These are phyloP conservation scores for Iselma pallidipennis DNA, from an alignment of 2,888 invertebrate species.

Conservation along the genomic window DNA sequence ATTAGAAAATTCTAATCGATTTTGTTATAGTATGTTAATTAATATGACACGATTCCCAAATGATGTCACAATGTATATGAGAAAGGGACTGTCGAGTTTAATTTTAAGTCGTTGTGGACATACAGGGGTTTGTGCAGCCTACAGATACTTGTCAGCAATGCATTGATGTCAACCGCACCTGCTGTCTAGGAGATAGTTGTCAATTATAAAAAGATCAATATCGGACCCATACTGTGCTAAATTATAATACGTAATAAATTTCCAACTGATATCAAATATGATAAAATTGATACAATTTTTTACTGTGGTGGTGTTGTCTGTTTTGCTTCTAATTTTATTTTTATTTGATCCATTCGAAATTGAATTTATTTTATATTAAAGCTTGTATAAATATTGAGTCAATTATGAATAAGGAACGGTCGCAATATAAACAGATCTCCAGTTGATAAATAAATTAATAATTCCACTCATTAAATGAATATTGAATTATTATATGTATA, in stretches of 20 bases:
- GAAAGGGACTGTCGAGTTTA: conserved; percentile 33
- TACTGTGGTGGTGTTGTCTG: neutral
- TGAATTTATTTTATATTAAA: conserved; percentile 5
- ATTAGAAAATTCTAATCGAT: neutral
- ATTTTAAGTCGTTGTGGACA: conserved; percentile 36
- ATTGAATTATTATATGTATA: neutral
- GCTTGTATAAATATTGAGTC: neutral
- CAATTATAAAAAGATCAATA: conserved; percentile 40
- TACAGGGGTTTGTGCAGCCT: conserved; percentile 29
- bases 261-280: conserved; percentile 3
- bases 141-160: conserved; percentile 41
- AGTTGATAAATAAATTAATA: conserved; percentile 18
- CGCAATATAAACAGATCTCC: conserved; percentile 2
- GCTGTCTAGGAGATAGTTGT: conserved; percentile 37
- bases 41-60: conserved; percentile 15
- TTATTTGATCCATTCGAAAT: neutral
- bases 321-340: neutral
- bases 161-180: conserved; percentile 41
- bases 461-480: conserved; percentile 1
- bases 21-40: conserved; percentile 5
- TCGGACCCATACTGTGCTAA: conserved; percentile 21
- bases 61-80: conserved; percentile 22
- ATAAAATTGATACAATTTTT: neutral
- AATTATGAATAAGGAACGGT: neutral
- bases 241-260: conserved; percentile 20